A percentile compares a stretch with the other conserved stretches of the same genome.
These are phyloP conservation scores for Coboldia fuscipes DNA, from an alignment of 1,140 invertebrate genomes.

Conservation along the genomic window DNA sequence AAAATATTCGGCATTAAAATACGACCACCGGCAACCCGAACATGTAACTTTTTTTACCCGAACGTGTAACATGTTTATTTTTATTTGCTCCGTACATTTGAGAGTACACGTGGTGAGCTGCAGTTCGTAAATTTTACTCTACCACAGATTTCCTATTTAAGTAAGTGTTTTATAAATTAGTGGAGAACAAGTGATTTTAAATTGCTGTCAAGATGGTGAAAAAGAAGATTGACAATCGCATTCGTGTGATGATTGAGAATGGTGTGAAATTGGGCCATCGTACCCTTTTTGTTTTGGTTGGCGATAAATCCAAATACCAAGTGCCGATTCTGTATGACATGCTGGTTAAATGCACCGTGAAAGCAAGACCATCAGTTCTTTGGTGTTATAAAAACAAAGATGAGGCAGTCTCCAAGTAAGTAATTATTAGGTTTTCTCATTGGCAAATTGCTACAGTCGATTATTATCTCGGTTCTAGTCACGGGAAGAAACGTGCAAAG, in stretches of 20 bases:
- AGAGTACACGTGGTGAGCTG: too few species aligned
- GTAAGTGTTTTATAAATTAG: too few species aligned
- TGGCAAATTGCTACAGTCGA: neutral
- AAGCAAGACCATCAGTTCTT: constrained; percentile 75
- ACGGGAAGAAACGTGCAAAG: constrained; percentile 85
- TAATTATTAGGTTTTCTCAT: constrained; percentile 6
- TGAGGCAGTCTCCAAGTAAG: constrained; percentile 63
- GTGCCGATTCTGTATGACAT: constrained; percentile 95
- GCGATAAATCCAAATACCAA: constrained; percentile 91
- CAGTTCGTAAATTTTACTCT: too few species aligned
- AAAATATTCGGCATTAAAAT: too few species aligned
- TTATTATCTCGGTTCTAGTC: constrained; percentile 30
- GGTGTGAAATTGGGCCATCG: constrained; percentile 72
- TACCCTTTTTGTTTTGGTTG: constrained; percentile 87
- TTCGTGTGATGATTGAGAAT: constrained; percentile 92
- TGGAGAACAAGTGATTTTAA: constrained; percentile 1
- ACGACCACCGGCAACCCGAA: too few species aligned
- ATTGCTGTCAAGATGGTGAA: constrained; percentile 43
- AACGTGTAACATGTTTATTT: too few species aligned
- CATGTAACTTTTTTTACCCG: too few species aligned
- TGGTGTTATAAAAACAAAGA: constrained; percentile 98
- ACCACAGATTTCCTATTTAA: too few species aligned
- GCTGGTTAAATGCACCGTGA: constrained; percentile 80
- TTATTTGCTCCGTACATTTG: too few species aligned
- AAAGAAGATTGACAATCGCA: constrained; percentile 93